Evolutionary conservation across 2,113 vertebrate species (phyloP).

Genomic region (Epinephelus lanceolatus): DNA sequence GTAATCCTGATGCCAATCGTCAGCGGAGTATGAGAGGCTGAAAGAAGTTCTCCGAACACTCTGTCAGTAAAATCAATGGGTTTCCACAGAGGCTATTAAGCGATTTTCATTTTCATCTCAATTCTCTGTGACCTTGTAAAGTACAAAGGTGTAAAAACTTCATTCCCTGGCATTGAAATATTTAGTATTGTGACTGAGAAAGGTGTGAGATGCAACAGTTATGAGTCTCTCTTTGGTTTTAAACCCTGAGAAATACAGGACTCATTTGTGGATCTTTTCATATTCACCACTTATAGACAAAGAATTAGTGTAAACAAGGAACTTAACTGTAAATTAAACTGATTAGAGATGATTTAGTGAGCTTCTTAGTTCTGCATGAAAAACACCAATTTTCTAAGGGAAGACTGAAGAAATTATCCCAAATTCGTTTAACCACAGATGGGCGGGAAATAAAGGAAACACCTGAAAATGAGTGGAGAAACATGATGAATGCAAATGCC

Average conservation of each 20-base stretch:
- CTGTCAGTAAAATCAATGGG: conserved; percentile 9
- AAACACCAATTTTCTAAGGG: neutral
- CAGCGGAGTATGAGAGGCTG: conserved; percentile 6
- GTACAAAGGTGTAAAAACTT: neutral
- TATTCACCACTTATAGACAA: neutral
- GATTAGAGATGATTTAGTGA: neutral
- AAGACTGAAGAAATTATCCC: neutral
- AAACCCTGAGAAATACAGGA: neutral
- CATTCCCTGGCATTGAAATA: neutral
- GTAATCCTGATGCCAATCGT: neutral
- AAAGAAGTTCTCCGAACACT: neutral
- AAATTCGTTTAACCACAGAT: neutral
- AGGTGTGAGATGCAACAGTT: neutral
- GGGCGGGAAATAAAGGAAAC: neutral
- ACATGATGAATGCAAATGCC: neutral
- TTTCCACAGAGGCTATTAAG: conserved; percentile 16
- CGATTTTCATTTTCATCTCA: conserved; percentile 32
- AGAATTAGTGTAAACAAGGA: neutral
- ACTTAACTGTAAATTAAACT: neutral
- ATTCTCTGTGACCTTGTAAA: conserved; percentile 20
- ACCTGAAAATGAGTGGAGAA: neutral
- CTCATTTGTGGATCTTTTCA: neutral
- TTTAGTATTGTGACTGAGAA: conserved; percentile 21
- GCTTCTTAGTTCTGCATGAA: neutral
- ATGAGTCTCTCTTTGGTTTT: neutral